These are phyloP conservation scores for Maniola jurtina DNA, from an alignment of 1,140 invertebrate species.

Conservation along the genomic window DNA sequence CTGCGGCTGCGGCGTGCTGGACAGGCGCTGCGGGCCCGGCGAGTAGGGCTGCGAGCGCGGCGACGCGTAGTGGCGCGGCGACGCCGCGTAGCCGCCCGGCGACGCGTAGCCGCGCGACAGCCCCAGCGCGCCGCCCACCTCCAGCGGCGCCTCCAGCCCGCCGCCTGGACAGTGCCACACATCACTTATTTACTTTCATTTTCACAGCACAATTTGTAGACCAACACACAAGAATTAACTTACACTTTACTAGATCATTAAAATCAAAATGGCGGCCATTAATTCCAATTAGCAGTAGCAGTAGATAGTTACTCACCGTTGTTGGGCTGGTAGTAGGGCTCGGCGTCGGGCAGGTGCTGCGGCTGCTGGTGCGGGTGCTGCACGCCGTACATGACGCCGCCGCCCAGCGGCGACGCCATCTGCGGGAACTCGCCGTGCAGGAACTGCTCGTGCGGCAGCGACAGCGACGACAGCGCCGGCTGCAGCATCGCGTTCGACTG, in stretches of 20 bases:
- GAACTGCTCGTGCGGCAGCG: constrained; percentile 47
- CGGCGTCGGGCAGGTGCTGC: constrained; percentile 38
- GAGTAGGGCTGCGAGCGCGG: constrained; percentile 59
- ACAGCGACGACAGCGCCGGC: constrained; percentile 40
- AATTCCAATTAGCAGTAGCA: too few relatives aligned
- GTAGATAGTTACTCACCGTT: constrained; percentile 7
- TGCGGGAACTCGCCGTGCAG: constrained; percentile 49
- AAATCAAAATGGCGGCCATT: too few relatives aligned
- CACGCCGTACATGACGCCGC: constrained; percentile 42
- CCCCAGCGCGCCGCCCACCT: constrained; percentile 43
- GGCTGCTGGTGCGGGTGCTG: constrained; percentile 44
- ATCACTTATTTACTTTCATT: too few relatives aligned
- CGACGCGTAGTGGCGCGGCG: constrained; percentile 63
- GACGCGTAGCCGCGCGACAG: constrained; percentile 48
- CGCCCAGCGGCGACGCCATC: constrained; percentile 46
- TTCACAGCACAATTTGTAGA: too few relatives aligned
- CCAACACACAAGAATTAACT: too few relatives aligned
- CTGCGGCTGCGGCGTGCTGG: constrained; percentile 61
- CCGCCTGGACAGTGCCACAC: constrained; percentile 24
- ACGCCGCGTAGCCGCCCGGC: constrained; percentile 47
- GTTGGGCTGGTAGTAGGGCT: constrained; percentile 54
- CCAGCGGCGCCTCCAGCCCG: constrained; percentile 51
- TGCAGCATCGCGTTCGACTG: constrained; percentile 44
- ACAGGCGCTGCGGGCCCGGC: constrained; percentile 47
- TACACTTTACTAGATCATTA: too few relatives aligned